Base-by-base conservation (phyloP, 1,140 invertebrate genomes). In the Aphidius gifuensis region DNA sequence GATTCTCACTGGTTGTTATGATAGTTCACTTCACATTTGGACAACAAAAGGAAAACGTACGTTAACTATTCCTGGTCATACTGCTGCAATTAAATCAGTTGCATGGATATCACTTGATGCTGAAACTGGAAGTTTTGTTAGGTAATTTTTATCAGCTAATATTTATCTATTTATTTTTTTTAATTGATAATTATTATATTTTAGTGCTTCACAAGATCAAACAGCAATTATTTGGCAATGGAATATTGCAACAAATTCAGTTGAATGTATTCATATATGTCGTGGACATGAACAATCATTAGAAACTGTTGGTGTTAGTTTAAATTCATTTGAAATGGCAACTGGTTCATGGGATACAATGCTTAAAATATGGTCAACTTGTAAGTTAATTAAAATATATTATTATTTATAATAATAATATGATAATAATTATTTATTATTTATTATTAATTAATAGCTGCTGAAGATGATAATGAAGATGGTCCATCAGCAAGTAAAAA, bases 1-100 rank as follows among this genome's bases (percentile, higher is more conserved):
- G 89, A 93, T 97, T 64, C 73, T 98, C 8, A 91, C 91, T 60
- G 96, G 96, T n/a, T 93, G 93, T 79, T 98, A 98, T 83, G 96
- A 98, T 76, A 92, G 93, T 75, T 93, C 92, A 46, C 72, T 98
- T 16, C 91, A 94, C 68, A 84, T 98, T 60, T 98, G 94, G 94
- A 91, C 86, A 11, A 83, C 82, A 6, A 90, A 91, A 82, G 94
- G 94, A 11, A 89, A 92, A 69, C 90, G 93, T 72, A 85, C 90
- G 64, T 80, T 93, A 43, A 90, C 89, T 5, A 90, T 96, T 68
- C 88, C 92, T 51, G 93, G 92, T 4, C 96, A 99, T 76, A 86
- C 86, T 42, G 90, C 86, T 43, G 90, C 91, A 21, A 85, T 97
- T 2, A 96, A 96, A 83, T 88, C 88, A 51, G 92, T 98, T 0